phyloP scores from a whole-genome alignment of 2,113 vertebrate species.

The Chaetorhynchus papuensis region DNA sequence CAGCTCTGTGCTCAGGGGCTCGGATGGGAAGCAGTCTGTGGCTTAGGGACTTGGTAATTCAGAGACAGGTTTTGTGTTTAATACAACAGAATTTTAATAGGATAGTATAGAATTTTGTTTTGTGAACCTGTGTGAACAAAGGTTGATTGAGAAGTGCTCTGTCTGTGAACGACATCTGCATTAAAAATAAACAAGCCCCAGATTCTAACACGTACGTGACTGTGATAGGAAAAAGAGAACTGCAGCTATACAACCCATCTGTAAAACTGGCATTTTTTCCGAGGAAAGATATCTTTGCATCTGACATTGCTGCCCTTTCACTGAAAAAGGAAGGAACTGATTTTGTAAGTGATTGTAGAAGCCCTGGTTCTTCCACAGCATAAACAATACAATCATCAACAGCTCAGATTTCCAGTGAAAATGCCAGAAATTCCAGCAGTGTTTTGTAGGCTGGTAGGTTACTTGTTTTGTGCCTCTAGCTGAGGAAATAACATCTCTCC shows the following conservation, averaged over 20 bases:
- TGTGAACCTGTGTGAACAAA: neutral
- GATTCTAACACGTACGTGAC: neutral
- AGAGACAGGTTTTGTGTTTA: neutral
- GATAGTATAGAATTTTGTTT: neutral
- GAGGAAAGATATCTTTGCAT: neutral
- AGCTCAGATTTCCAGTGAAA: neutral
- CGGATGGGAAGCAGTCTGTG: neutral
- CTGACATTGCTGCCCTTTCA: neutral
- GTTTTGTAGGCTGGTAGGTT: neutral
- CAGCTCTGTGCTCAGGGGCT: neutral
- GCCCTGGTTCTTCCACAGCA: neutral
- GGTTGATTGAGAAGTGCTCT: neutral
- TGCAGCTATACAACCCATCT: neutral
- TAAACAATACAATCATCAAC: neutral
- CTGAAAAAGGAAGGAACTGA: neutral
- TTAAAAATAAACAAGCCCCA: neutral
- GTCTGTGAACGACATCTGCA: neutral
- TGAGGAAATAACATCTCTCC: neutral
- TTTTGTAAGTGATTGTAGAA: neutral
- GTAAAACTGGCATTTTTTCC: neutral
- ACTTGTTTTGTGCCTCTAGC: neutral
- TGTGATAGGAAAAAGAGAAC: neutral
- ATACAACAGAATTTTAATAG: neutral
- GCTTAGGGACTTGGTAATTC: neutral
- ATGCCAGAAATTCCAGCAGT: neutral